phyloP scores from a whole-genome alignment of 2,797 vertebrate genomes.

The Chiloscyllium punctatum region DNA sequence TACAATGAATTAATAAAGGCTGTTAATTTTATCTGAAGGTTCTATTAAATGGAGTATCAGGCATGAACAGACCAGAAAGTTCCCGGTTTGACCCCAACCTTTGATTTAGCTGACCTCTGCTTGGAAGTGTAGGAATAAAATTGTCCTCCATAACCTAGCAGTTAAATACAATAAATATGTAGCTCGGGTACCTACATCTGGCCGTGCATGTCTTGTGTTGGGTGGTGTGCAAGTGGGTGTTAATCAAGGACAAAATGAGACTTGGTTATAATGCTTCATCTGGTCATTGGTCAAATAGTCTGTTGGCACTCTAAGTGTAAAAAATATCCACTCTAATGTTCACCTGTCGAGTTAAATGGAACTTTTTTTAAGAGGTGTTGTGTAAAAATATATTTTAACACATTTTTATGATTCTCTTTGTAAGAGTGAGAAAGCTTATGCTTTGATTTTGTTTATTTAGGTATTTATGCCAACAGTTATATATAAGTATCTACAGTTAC shows the following conservation, averaged over 20 bases:
- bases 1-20: not conserved
- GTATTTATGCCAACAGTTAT: not conserved
- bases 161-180: not conserved
- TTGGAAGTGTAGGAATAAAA: not conserved
- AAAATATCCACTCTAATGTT: not conserved
- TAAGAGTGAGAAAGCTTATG: not conserved
- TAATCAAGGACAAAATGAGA: not conserved
- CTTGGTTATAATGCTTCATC: not conserved
- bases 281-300: not conserved
- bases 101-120: not conserved
- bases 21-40: not conserved
- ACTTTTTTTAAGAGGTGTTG: not conserved
- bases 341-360: not conserved
- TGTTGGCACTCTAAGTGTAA: not conserved
- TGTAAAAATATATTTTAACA: not conserved
- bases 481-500: not conserved
- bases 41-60: not conserved
- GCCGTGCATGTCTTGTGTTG: not conserved
- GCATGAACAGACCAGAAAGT: not conserved
- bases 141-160: not conserved
- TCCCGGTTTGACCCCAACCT: not conserved
- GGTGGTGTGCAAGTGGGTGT: not conserved
- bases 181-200: not conserved
- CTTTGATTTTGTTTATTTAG: not conserved
- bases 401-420: not conserved